Base-by-base conservation (phyloP, 2,888 invertebrate genomes). In the Rhodophaea formosa region DNA sequence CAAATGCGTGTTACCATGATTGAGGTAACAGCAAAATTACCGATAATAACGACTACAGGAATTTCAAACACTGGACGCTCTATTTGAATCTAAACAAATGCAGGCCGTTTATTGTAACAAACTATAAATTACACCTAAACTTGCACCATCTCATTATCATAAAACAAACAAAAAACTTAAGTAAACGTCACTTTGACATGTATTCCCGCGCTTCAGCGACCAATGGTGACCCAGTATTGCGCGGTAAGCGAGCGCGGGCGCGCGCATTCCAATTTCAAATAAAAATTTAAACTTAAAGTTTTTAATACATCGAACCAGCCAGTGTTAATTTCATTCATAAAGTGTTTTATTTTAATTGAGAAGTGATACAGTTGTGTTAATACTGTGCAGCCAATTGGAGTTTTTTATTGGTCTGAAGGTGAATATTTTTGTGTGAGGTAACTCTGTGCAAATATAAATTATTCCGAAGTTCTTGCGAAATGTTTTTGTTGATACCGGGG, bases 181-280 rank as follows among this genome's bases (percentile, higher is more conserved):
- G 46, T 59, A 68, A 70, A 76, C 77, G 76, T 75, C 78, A 78
- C 60, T 67, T 63, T 68, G 77, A 77, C 78, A 79, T 68, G 67
- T 77, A 77, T 84, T 86, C 82, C 84, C 86, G 86, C 84, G 82
- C 67, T 76, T 70, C 68, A 60, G 64, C 65, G 72, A 71, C 84
- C 84, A 86, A 88, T 86, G 77, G 75, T 63, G 53, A 52, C 72
- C 63, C 79, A 88, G 89, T 89, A 77, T 66, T 71, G 82, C 76
- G 80, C 67, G 59, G 74, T 64, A 62, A 61, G 70, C 65, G 71
- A 60, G 75, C 77, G 81, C 75, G 67, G 61, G 72, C 80, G 84
- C 80, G 79, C 83, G 84, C 71, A 72, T 83, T 72, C 60, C 23
- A 44, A 64, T 72, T 74, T 67, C 59, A 65, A 72, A 71, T 62